phyloP scores from a whole-genome alignment of 2,113 vertebrate genomes.

The Gasterosteus nipponicus region DNA sequence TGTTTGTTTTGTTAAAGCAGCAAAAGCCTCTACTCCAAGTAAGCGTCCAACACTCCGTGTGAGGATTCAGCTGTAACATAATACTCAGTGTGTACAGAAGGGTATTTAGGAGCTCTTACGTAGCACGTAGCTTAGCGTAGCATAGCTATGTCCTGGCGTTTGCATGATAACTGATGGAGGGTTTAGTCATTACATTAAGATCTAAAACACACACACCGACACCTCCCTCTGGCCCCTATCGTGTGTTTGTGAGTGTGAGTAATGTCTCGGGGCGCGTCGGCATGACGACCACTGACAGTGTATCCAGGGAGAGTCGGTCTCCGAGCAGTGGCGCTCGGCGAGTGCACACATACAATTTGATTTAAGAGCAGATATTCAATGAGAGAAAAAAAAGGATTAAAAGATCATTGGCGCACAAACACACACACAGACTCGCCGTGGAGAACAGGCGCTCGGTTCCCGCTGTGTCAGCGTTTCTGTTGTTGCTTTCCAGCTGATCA shows the following conservation, averaged over 20 bases:
- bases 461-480: slow-evolving; percentile 45
- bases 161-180: not conserved
- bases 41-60: not conserved
- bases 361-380: not conserved
- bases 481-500: slow-evolving; percentile 18
- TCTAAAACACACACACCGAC: slow-evolving; percentile 29
- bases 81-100: not conserved
- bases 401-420: not conserved
- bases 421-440: not conserved
- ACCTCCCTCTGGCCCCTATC: slow-evolving; percentile 14
- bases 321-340: slow-evolving; percentile 1
- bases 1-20: not conserved
- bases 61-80: not conserved
- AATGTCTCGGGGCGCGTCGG: slow-evolving; percentile 47
- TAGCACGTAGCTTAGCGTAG: not conserved
- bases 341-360: not conserved
- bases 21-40: not conserved
- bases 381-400: not conserved
- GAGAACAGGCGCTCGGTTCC: slow-evolving; percentile 2
- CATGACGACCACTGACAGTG: slow-evolving; percentile 54
- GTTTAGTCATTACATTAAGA: slow-evolving; percentile 22
- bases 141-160: not conserved
- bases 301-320: slow-evolving; percentile 39
- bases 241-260: slow-evolving; percentile 33
- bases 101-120: not conserved